Evolutionary conservation across 2,888 invertebrate genomes (phyloP), one percentile per base, ranked within the genome.

Genomic region (Epicampocera succincta): DNA sequence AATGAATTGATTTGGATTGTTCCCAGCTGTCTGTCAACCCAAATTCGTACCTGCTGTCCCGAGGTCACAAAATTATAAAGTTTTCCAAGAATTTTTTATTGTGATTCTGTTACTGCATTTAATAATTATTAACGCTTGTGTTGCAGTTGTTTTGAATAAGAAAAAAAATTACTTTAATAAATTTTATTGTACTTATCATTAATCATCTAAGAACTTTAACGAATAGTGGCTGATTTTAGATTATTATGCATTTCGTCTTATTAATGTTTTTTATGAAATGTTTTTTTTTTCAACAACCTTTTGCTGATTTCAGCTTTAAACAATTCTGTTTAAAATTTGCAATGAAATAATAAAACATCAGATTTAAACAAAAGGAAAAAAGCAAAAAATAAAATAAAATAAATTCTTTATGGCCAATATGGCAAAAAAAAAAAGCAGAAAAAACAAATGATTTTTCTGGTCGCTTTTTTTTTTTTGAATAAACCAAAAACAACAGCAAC

Each of bases 101-200:
- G n/a, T 25, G 25, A 25, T 3, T n/a, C n/a, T n/a, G n/a, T 25
- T 2, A 5, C 25, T 25, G 25, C 25, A 25, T 25, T 25, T 5
- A 25, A 25, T 25, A 25, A 9, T 33, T 33, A 33, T 33, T 9
- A 12, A n/a, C 8, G 17, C 8, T 29, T 48, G 3, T 13, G 19
- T 50, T 61, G 72, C 50, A 61, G 33, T 61, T 61, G 29, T 40
- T 38, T 15, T 38, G 15, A 15, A 25, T n/a, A n/a, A n/a, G n/a
- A 42, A 11, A 38, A 21, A 58, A 42, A 42, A 42, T 29, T 42
- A 42, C 5, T 42, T 72, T 13, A 61, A 52, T 44, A 44, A 68
- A 72, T 52, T 63, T 44, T 25, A 71, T 60, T 29, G 42, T 60
- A 15, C 21, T 71, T 19, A 52, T 52, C 61, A 61, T 72, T 52